These are phyloP conservation scores for Oreochromis grahami DNA, from an alignment of 2,797 vertebrate species.

Conservation along the genomic window DNA sequence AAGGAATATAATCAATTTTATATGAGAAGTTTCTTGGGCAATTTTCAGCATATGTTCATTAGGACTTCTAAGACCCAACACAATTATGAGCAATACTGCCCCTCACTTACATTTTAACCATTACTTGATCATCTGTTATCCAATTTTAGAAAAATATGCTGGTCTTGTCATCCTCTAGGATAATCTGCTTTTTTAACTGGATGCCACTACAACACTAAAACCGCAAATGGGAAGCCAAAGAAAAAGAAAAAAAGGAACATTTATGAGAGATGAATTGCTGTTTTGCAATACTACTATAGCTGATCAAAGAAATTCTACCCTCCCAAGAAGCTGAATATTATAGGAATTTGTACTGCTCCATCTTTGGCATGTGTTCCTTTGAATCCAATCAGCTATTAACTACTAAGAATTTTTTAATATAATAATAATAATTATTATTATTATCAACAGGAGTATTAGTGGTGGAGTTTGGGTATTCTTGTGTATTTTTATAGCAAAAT, in stretches of 20 bases:
- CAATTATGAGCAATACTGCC: not conserved
- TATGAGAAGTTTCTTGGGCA: conserved; percentile 51
- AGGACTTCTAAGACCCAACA: conserved; percentile 32
- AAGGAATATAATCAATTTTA: conserved; percentile 48
- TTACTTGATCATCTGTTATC: not conserved
- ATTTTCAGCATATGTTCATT: conserved; percentile 29
- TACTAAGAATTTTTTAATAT: not conserved
- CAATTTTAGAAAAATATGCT: not conserved
- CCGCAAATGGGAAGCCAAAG: not conserved
- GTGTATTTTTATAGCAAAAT: not conserved
- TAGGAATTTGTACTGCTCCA: not conserved
- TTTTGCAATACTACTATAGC: rapidly evolving
- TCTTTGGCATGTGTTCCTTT: not conserved
- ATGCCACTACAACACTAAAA: not conserved
- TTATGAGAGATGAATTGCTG: not conserved
- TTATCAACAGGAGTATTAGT: not conserved
- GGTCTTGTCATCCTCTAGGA: not conserved
- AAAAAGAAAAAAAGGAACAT: not conserved
- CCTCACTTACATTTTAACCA: not conserved
- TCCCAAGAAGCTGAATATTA: not conserved
- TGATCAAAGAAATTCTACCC: not conserved
- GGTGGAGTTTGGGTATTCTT: not conserved
- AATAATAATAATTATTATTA: not conserved
- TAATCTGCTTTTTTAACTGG: not conserved
- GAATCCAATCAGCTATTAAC: not conserved